Conservation (phyloP, 1,140 invertebrate species). For the Papilio polyxenes region DNA sequence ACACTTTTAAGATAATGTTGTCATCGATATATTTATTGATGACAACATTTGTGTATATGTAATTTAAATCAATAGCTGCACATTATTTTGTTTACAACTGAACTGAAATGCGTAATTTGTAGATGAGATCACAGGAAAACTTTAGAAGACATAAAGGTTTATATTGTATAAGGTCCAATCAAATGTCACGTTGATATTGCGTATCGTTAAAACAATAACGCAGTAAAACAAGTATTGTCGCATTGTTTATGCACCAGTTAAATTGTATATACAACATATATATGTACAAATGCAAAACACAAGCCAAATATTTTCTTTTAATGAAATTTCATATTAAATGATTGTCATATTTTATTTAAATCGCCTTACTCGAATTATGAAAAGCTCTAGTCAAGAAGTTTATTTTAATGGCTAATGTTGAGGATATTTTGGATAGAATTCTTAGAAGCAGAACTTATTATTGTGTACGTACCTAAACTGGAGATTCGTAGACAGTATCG, state of each 20-base stretch:
- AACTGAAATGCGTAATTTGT: slow-evolving; percentile 51
- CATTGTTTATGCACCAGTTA: slow-evolving; percentile 45
- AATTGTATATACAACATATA: too few relatives aligned
- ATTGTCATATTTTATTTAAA: too few relatives aligned
- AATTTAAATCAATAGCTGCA: slow-evolving; percentile 1
- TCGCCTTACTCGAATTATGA: too few relatives aligned
- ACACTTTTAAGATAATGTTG: neutral
- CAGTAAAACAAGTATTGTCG: slow-evolving; percentile 62
- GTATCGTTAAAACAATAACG: slow-evolving; percentile 61
- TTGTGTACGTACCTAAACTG: too few relatives aligned
- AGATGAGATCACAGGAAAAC: slow-evolving; percentile 71
- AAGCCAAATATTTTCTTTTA: too few relatives aligned
- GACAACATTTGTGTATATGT: slow-evolving; percentile 2
- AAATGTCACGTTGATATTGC: slow-evolving; percentile 51
- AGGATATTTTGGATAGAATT: too few relatives aligned
- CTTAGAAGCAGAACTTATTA: too few relatives aligned
- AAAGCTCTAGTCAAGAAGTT: too few relatives aligned
- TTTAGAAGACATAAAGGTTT: slow-evolving; percentile 67
- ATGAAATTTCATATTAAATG: too few relatives aligned
- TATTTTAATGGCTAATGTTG: too few relatives aligned
- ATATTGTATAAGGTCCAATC: slow-evolving; percentile 59
- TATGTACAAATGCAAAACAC: too few relatives aligned
- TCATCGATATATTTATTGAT: slow-evolving; percentile 30
- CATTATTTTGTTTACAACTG: slow-evolving; percentile 20
- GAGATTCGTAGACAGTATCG: too few relatives aligned